Base-by-base conservation (phyloP, 30 jellyfish, hydroid and myxozoan genomes). In the Chironex yamaguchii region DNA sequence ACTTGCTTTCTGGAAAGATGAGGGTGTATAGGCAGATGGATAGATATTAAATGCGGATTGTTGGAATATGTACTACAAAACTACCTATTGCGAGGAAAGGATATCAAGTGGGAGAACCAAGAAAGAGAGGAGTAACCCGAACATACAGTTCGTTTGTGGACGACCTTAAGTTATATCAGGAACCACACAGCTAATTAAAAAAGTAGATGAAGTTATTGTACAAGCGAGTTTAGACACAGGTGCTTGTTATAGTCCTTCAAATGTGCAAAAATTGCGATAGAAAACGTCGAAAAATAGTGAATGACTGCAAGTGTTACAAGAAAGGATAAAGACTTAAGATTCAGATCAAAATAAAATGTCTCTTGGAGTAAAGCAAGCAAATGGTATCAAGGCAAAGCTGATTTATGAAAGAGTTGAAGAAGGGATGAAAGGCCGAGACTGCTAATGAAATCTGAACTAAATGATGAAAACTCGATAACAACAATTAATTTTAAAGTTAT, bases 41-140 rank as follows among this genome's bases (percentile, higher is more conserved):
- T 71, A 14, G 77, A 71, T 48, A 71, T 71, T 0, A 27, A 0
- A 22, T 71, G 84, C 17, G 84, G 84, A 0, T 71, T 29, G 78
- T 0, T 64, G 2, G 78, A 42, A 4, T 4, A 4, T 42, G 58
- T 42, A 42, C 17, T 42, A 42, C 58, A 42, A 17, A 42, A 42
- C 9, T 42, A 42, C 58, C 58, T 42, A 42, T 42, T 42, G 58
- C 17, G 9, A 42, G 9, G 58, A 42, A 42, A 42, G 58, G 58
- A 42, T 42, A 42, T 42, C 58, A 17, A 42, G 17, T 42, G 17
- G 58, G 58, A 42, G 58, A 42, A 42, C 17, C 17, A 42, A 17
- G 58, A 42, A 42, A 42, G 58, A 42, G 58, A 42, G 17, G 17
- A 4, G 58, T 42, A 30, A 64, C 13, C 58, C 58, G 17, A 17